Evolutionary conservation across 2,113 vertebrate species (phyloP).

Genomic region (Mystacornis crossleyi): DNA sequence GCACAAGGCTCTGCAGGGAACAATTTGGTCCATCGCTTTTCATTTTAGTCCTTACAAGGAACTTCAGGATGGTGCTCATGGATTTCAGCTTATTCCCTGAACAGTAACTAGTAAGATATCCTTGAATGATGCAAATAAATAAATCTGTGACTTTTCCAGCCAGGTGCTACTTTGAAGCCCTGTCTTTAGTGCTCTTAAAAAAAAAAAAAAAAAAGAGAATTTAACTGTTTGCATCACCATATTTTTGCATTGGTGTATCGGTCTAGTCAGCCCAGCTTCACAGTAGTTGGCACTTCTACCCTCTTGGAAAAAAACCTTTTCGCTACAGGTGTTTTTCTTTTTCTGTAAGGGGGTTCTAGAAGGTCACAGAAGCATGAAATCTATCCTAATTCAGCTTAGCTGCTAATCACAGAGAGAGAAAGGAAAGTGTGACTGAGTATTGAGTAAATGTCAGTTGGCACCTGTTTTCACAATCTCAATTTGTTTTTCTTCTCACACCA

Average conservation of each 20-base stretch:
- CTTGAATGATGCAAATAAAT: neutral
- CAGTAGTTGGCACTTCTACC: neutral
- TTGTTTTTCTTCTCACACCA: constrained; percentile 76
- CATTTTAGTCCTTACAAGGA: neutral
- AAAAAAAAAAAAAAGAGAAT: neutral
- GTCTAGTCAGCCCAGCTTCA: neutral
- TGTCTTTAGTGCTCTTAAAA: neutral
- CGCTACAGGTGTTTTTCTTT: constrained; percentile 72
- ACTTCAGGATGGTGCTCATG: neutral
- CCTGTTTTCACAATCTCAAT: constrained; percentile 86
- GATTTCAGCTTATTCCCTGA: neutral
- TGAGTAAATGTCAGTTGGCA: constrained; percentile 73
- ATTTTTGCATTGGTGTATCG: neutral
- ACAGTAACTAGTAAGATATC: neutral
- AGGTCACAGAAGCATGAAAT: constrained; percentile 76
- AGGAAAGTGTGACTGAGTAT: constrained; percentile 64
- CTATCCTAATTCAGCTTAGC: constrained; percentile 64
- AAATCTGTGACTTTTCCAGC: neutral
- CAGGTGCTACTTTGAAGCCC: neutral
- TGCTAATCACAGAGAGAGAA: constrained; percentile 69
- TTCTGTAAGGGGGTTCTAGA: constrained; percentile 12
- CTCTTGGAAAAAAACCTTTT: neutral
- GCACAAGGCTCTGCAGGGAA: rapidly evolving
- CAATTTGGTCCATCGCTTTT: rapidly evolving
- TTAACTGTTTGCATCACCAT: neutral